A percentile compares a stretch with the other conserved stretches of the same genome.
Conservation (phyloP, 2,888 invertebrate genomes). For the Apotomis betuletana region DNA sequence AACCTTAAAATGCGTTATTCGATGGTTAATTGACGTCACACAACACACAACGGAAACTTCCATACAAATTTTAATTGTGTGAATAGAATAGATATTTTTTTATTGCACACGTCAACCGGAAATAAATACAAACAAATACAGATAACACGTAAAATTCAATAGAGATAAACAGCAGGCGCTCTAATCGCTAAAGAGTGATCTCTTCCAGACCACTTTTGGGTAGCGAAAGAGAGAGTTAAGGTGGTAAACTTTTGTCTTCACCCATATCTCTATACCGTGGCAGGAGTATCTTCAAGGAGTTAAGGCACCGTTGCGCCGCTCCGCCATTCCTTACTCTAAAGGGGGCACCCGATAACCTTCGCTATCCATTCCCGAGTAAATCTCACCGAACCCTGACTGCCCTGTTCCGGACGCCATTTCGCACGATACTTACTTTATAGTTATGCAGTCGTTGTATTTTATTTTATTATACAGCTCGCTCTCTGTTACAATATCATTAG, state of each 20-base stretch:
- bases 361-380: constrained; percentile 63
- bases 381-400: constrained; percentile 43
- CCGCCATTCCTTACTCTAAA: constrained; percentile 59
- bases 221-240: too few relatives aligned
- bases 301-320: constrained; percentile 55
- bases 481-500: not conserved
- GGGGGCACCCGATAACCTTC: constrained; percentile 68
- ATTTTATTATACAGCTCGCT: constrained; percentile 5
- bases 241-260: not conserved
- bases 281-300: constrained; percentile 45
- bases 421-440: constrained; percentile 25
- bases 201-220: too few relatives aligned
- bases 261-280: constrained; percentile 16
- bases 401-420: constrained; percentile 44
- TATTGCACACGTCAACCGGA: too few relatives aligned
- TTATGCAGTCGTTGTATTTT: constrained; percentile 8
- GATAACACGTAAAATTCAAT: too few relatives aligned
- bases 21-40: too few relatives aligned
- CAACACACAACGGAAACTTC: too few relatives aligned
- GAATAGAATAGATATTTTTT: too few relatives aligned
- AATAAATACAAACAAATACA: too few relatives aligned
- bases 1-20: too few relatives aligned
- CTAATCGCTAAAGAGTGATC: too few relatives aligned
- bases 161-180: too few relatives aligned
- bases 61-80: too few relatives aligned